Percentiles rank a stretch among this genome's conserved stretches.
Conservation (phyloP, 2,888 invertebrate species). For the Xylocampa areola region DNA sequence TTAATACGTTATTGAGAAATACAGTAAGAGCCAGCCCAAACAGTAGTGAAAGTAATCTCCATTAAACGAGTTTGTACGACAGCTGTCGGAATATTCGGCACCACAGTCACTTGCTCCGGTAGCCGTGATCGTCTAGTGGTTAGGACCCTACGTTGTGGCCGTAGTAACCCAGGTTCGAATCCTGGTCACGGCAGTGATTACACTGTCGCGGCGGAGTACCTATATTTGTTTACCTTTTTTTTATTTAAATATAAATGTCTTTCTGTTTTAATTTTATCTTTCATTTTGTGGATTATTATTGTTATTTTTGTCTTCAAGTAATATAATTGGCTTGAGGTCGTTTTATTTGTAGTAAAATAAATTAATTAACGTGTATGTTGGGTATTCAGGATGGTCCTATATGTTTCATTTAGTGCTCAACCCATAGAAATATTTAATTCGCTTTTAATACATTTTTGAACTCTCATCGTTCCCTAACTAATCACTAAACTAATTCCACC, state of each 20-base stretch:
- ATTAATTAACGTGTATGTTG: slow-evolving; percentile 30
- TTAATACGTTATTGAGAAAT: slow-evolving; percentile 17
- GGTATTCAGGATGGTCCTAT: slow-evolving; percentile 5
- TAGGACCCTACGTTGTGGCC: slow-evolving; percentile 94
- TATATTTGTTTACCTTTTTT: slow-evolving; percentile 28
- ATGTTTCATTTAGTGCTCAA: slow-evolving; percentile 33
- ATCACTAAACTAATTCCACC: no score
- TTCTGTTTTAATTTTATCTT: no score
- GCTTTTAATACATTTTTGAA: neutral
- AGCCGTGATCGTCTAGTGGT: slow-evolving; percentile 83
- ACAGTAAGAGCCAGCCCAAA: slow-evolving; percentile 12
- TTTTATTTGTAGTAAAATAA: no score
- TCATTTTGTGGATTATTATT: no score
- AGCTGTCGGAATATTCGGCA: slow-evolving; percentile 7
- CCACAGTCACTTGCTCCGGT: slow-evolving; percentile 63
- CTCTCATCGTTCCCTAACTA: neutral
- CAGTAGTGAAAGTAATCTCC: slow-evolving; percentile 34
- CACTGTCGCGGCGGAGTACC: slow-evolving; percentile 64
- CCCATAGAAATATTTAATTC: slow-evolving; percentile 13
- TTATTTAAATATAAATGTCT: neutral
- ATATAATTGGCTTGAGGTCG: no score
- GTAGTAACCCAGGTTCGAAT: slow-evolving; percentile 94
- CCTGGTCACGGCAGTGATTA: slow-evolving; percentile 88
- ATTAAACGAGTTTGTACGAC: slow-evolving; percentile 17
- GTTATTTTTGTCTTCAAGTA: no score